Conservation (phyloP, 1,140 invertebrate genomes). For the Chironomus tepperi region DNA sequence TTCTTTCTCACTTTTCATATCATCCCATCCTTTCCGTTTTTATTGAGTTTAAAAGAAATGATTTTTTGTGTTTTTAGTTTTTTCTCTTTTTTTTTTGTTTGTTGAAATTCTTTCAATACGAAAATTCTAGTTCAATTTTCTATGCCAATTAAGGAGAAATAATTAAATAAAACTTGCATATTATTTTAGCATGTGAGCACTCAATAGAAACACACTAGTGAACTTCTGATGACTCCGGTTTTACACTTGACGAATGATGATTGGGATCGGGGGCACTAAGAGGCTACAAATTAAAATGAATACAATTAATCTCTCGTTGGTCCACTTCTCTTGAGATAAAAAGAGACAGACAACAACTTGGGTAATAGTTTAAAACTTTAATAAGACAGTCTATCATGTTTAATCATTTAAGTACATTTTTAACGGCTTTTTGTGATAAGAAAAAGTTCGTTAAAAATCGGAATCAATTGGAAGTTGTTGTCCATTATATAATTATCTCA, state of each 20-base stretch:
- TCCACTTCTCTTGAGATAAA: not conserved
- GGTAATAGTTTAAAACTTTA: no score
- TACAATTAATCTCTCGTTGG: slow-evolving; percentile 27
- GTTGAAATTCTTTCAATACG: not conserved
- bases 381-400: no score
- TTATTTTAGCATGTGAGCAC: not conserved
- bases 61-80: slow-evolving; percentile 12
- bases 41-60: no score
- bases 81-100: not conserved
- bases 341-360: not conserved
- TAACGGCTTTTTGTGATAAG: not conserved
- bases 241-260: slow-evolving; percentile 33
- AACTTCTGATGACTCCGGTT: slow-evolving; percentile 39
- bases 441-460: not conserved
- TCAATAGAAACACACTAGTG: slow-evolving; percentile 28
- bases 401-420: no score
- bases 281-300: slow-evolving; percentile 33
- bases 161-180: slow-evolving; percentile 14
- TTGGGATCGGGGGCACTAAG: slow-evolving; percentile 41
- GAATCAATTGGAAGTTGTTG: no score
- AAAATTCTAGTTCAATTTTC: not conserved
- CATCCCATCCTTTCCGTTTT: no score
- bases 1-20: no score
- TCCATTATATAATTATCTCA: not conserved
- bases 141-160: slow-evolving; percentile 8